Percentiles rank a stretch among this genome's conserved stretches.
These are phyloP conservation scores for Oncorhynchus gorbuscha DNA, from an alignment of 2,113 vertebrate species.

Conservation along the genomic window DNA sequence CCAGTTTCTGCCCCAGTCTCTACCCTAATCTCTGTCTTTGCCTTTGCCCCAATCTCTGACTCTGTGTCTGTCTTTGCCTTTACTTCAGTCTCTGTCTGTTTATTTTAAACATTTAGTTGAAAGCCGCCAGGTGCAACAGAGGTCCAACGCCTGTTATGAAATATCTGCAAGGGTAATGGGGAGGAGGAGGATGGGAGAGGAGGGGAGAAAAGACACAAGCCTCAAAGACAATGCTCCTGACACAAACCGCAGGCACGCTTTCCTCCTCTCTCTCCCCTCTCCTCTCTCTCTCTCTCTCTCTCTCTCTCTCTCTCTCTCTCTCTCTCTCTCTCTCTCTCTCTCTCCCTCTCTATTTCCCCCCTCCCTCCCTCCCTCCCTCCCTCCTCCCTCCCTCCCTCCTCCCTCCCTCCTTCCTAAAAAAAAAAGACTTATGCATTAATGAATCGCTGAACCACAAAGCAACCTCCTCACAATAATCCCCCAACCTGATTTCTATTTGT, in stretches of 20 bases:
- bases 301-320: no score
- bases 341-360: fast-evolving
- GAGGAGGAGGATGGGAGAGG: background rate
- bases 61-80: no score
- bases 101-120: no score
- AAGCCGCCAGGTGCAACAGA: no score
- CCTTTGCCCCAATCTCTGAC: no score
- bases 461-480: slow-evolving; percentile 48
- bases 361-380: no score
- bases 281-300: no score
- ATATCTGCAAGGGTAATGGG: background rate
- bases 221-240: slow-evolving; percentile 47
- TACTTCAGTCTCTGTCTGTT: no score
- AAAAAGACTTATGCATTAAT: slow-evolving; percentile 43
- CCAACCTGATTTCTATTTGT: slow-evolving; percentile 48
- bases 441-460: slow-evolving; percentile 34
- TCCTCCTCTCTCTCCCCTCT: background rate
- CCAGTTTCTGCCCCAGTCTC: no score
- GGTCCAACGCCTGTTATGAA: no score
- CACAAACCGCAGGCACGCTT: background rate
- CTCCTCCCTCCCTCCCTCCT: background rate
- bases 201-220: slow-evolving; percentile 23
- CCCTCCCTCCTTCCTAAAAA: slow-evolving; percentile 31
- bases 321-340: no score
- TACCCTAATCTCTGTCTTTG: no score